Base-by-base conservation (phyloP, 1,140 invertebrate genomes). In the Drosophila mayri region DNA sequence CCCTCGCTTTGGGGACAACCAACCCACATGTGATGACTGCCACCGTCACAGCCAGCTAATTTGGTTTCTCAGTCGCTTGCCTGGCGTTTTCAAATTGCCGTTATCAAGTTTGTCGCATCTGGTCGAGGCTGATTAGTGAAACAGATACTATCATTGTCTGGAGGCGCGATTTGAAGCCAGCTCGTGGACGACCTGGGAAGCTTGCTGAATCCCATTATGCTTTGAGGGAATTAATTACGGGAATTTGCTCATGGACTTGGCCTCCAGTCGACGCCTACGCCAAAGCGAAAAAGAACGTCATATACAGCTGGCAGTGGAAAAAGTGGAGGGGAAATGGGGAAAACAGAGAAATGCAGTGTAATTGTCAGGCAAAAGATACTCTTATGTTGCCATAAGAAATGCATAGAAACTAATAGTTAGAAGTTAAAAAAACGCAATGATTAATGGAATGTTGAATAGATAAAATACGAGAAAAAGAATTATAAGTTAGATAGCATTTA, bases 111-210 rank as follows among this genome's bases (percentile, higher is more conserved):
- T 54, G 50, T 54, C 50, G 50, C 58, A 60, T 60, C 58, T 60
- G 57, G 40, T 4, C 4, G 41, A 20, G 28, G 28, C 58, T 60
- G 58, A 60, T 60, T 60, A 60, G 58, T 32, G 58, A 50, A 50
- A 60, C 58, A 60, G 58, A 60, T 52, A 60, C 58, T 8, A 52
- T 32, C 58, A 52, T 52, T 60, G 58, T 52, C 58, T 60, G 57
- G 28, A 50, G 28, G 28, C 25, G 43, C 28, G 57, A 60, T 30
- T 49, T 60, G 47, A 20, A 52, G 43, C 28, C 25, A 52, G 14
- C 54, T 52, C 49, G 49, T 52, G 30, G 49, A 7, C 49, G 30
- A 14, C 49, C 32, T 35, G 50, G 32, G 50, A 58, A 58, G 58
- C 58, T 60, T 9, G 32, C 22, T 41, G 25, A 60, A 60, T 32